Evolutionary conservation across 1,140 invertebrate genomes (phyloP), one percentile per base, ranked within the genome.

Genomic region (Elysia chlorotica): DNA sequence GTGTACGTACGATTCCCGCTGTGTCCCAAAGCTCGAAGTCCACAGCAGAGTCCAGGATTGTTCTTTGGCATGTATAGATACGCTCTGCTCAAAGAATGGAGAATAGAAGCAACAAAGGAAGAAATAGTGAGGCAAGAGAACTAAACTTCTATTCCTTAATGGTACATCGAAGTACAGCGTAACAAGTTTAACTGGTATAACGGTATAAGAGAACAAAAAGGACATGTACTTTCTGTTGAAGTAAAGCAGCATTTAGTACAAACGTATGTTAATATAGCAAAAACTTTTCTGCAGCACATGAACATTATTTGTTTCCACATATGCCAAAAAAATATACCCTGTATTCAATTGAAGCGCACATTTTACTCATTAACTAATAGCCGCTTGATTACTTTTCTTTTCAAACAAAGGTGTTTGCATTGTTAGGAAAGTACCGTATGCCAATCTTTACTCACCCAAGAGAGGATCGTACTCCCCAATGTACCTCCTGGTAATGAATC

Each of bases 21-120:
- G 94, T 94, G 86, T 97, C 95, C 73, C 95, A 88, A 77, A 97
- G 94, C 88, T 96, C 95, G 82, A 95, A 96, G n/a, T 96, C 89
- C 68, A 96, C 92, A 17, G 94, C 93, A 81, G 96, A 95, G 5
- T 93, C 92, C 81, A 96, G 94, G 19, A 96, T 91, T 78, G 95
- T 86, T n/a, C 93, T 92, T 86, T 96, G 94, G 83, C 95, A 93
- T 80, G 95, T 95, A 85, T 96, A 96, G 82, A 92, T 73, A 91
- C 66, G 25, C 30, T 69, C 66, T 69, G 54, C 21, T n/a, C 19
- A 4, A 36, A n/a, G 36, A n/a, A 37, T 36, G 35, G 14, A 61
- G 2, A 33, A 14, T 48, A n/a, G n/a, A n/a, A n/a, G n/a, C n/a
- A n/a, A n/a, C n/a, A n/a, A n/a, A n/a, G n/a, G n/a, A n/a, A n/a